A percentile compares a stretch with the other conserved stretches of the same genome.
phyloP scores from a whole-genome alignment of 2,113 vertebrate species.

The Galemys pyrenaicus region DNA sequence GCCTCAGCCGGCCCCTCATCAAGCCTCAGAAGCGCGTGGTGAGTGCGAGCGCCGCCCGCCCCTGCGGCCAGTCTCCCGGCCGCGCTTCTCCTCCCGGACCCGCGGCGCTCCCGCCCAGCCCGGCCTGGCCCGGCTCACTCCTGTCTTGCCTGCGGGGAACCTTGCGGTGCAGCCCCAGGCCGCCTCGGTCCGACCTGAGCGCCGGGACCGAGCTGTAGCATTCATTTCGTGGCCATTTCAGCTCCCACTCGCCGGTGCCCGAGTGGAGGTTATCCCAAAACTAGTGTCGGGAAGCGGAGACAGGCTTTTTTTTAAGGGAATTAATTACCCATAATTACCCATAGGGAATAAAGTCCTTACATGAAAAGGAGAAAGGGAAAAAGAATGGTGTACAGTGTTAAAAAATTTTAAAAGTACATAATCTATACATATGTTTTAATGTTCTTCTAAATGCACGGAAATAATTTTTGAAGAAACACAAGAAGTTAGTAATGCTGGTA shows the following conservation, averaged over 20 bases:
- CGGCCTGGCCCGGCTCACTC: neutral
- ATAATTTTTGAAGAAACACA: neutral
- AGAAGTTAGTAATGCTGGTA: neutral
- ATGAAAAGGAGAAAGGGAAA: neutral
- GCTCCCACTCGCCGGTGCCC: accelerated
- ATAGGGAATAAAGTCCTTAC: neutral
- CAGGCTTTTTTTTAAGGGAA: too few species aligned
- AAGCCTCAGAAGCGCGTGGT: conserved; percentile 99
- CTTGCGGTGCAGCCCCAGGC: neutral
- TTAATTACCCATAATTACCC: accelerated
- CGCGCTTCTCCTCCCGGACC: neutral
- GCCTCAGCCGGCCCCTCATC: conserved; percentile 98
- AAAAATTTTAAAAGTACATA: neutral
- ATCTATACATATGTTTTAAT: neutral
- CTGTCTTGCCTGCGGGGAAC: neutral
- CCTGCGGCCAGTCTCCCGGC: neutral
- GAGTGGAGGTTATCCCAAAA: neutral
- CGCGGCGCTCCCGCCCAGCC: accelerated
- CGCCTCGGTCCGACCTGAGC: neutral
- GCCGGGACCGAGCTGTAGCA: accelerated
- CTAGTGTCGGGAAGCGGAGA: neutral
- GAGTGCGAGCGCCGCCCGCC: conserved; percentile 77
- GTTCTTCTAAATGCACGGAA: neutral
- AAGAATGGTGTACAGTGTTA: neutral
- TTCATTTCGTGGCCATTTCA: accelerated